Evolutionary conservation across 2,797 vertebrate genomes (phyloP), one percentile per base, ranked within the genome.

Genomic region (Thunnus albacares): DNA sequence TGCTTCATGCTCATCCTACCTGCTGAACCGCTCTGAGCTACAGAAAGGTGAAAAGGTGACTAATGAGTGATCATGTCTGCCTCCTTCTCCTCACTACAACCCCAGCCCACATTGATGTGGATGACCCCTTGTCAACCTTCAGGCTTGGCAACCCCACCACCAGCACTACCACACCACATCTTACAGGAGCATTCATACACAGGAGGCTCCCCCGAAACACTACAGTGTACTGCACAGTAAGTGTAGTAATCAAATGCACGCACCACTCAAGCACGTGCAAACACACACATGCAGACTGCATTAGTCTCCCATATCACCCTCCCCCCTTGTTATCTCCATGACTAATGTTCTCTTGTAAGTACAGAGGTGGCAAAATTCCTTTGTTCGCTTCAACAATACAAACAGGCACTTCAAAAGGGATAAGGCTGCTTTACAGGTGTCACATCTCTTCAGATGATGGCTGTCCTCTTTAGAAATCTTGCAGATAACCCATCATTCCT

Each of bases 21-120:
- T 84, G 87, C 80, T 80, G 47, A 79, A 77, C 55, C 9, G 43
- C 87, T 92, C 90, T 87, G 80, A 85, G 90, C 91, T 88, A 51
- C 51, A 64, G 63, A 91, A 80, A 94, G 92, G 93, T 95, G 93
- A 95, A 95, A 95, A 95, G 94, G 94, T 94, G 93, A 94, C 92
- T 89, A 92, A 91, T 88, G 91, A 90, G 85, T 77, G 79, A 90
- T 90, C 61, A 80, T 84, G 82, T 86, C 83, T 75, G 81, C 82
- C 85, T 74, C 75, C 83, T 80, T 14, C 41, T 43, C 73, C 87
- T 72, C 59, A 69, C 66, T 82, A 53, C 68, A 69, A 30, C 78
- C 56, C 41, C 59, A 41, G 57, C 68, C 83, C 56, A 79, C 79
- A 71, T 35, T 85, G 74, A 92, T 87, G 85, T 84, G 84, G 18